These are phyloP conservation scores for Mythimna albipuncta DNA, from an alignment of 2,888 invertebrate genomes.

Conservation along the genomic window DNA sequence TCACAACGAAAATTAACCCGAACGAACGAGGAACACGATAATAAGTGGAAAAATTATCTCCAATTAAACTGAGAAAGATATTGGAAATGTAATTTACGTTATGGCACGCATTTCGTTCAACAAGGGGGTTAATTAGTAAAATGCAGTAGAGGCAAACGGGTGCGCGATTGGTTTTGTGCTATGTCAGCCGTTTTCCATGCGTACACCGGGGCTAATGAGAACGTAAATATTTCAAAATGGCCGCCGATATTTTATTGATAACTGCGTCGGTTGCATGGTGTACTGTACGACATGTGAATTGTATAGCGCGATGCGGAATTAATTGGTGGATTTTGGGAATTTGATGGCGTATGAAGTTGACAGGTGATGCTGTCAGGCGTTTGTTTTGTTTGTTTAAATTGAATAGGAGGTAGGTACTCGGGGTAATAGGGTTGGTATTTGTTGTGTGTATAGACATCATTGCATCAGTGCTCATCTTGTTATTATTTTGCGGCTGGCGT, in stretches of 20 bases:
- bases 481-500: too few species aligned
- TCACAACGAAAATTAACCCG: slow-evolving; percentile 23
- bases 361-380: slow-evolving; percentile 26
- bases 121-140: slow-evolving; percentile 80
- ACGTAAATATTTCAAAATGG: slow-evolving; percentile 80
- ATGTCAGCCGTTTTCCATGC: slow-evolving; percentile 75
- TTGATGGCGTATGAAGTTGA: slow-evolving; percentile 30
- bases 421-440: too few species aligned
- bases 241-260: slow-evolving; percentile 80
- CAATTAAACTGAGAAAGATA: slow-evolving; percentile 62
- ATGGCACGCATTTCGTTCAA: slow-evolving; percentile 58
- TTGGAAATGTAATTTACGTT: slow-evolving; percentile 61
- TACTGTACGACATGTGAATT: slow-evolving; percentile 47
- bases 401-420: background rate
- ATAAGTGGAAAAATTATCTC: slow-evolving; percentile 47
- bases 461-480: too few species aligned
- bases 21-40: background rate
- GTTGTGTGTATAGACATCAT: too few species aligned
- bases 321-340: slow-evolving; percentile 43
- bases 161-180: slow-evolving; percentile 73
- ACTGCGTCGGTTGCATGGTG: slow-evolving; percentile 61
- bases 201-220: slow-evolving; percentile 77
- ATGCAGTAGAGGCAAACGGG: slow-evolving; percentile 71
- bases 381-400: slow-evolving; percentile 15
- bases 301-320: slow-evolving; percentile 62